These are phyloP conservation scores for Martes flavigula DNA, from an alignment of 2,797 vertebrate genomes.

Conservation along the genomic window DNA sequence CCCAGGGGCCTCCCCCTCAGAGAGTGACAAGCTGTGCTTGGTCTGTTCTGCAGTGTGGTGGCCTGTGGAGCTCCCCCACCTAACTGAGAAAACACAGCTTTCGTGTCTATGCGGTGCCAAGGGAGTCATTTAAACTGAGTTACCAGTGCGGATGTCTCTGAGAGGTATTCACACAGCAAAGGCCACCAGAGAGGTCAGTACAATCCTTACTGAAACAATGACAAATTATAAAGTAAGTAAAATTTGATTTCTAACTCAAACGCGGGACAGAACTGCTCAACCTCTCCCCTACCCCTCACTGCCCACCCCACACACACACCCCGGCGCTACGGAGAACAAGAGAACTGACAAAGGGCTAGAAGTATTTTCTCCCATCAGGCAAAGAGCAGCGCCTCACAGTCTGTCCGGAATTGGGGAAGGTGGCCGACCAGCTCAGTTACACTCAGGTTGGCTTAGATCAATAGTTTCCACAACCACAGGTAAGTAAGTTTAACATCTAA, in stretches of 20 bases:
- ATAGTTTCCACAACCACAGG: not conserved
- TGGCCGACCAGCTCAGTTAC: not conserved
- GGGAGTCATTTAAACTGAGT: not conserved
- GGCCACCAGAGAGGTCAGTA: not conserved
- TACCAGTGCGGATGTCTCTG: too few species aligned
- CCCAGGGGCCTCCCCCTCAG: not conserved
- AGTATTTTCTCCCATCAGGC: not conserved
- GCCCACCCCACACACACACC: not conserved
- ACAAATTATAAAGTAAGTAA: not conserved
- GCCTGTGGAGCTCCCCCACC: not conserved
- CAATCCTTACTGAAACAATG: not conserved
- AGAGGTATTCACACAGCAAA: not conserved
- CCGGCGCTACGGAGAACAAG: not conserved
- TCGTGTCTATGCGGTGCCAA: not conserved
- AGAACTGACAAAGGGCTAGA: not conserved
- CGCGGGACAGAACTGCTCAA: not conserved
- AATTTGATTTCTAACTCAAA: conserved; percentile 26
- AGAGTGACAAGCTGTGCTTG: not conserved
- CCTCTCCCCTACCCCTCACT: not conserved
- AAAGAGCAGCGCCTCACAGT: rapidly evolving
- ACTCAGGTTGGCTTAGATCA: not conserved
- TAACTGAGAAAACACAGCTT: not conserved
- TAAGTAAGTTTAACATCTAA: not conserved
- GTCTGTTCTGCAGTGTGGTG: not conserved
- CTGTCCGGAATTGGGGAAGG: not conserved